Base-by-base conservation (phyloP, 2,113 vertebrate genomes). In the Pycnonotus jocosus region DNA sequence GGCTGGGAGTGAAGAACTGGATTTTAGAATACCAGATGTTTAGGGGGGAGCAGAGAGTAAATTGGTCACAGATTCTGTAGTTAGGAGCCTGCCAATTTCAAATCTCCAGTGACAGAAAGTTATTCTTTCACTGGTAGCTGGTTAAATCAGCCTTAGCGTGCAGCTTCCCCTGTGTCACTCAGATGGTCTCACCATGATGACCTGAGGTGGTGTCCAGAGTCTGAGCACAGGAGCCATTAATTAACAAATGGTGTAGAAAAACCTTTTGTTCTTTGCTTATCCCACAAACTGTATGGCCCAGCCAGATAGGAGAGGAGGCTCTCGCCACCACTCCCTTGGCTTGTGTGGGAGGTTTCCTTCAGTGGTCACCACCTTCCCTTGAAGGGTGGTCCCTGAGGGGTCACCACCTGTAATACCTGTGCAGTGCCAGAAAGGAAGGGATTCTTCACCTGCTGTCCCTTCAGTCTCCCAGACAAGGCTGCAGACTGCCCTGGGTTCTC, bases 11-110 rank as follows among this genome's bases (percentile, higher is more conserved):
- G 1, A 31, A 87, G 83, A 69, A 53, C 1, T 37, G 44, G 28
- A 48, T 76, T 86, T 90, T 84, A 82, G 51, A 79, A 24, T 48
- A 38, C 57, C 84, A 92, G 79, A 90, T 93, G 85, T 95, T 87
- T 12, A 14, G 35, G 6, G 25, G 50, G n/a, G 66, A 60, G 78
- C 66, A 85, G 78, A 60, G 56, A 85, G 78, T 68, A 72, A 93
- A 95, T 92, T 86, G 86, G 65, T 72, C 66, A 47, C 87, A 80
- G 91, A 77, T 77, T 80, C 53, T 82, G 10, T 30, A 81, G 80
- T 68, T 70, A 22, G 60, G 81, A 83, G 82, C 64, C 80, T 61
- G 78, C 74, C 86, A 69, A n/a, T 82, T 83, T 50, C 61, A 82
- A 87, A 45, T 73, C 66, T 50, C 9, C 85, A 85, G 50, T 25